Conservation (phyloP, 2,888 invertebrate genomes). For the Cremastinae sp. region DNA sequence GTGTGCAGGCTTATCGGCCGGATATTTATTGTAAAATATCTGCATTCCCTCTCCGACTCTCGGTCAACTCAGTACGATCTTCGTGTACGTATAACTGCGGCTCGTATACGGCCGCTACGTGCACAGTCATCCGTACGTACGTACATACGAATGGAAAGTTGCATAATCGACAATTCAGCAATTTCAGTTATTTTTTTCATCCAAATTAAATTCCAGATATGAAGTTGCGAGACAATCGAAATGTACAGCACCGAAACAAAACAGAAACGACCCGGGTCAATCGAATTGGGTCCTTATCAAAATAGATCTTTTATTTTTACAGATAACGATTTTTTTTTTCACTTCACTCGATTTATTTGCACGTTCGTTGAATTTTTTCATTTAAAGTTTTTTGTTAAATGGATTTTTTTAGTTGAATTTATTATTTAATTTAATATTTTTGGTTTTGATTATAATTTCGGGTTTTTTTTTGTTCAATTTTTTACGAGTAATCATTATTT, state of each 20-base stretch:
- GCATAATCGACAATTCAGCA: constrained; percentile 34
- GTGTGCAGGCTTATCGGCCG: constrained; percentile 75
- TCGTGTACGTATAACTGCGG: constrained; percentile 27
- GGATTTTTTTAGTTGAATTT: too few relatives aligned
- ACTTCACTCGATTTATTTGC: too few relatives aligned
- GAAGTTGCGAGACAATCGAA: constrained; percentile 32
- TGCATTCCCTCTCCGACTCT: constrained; percentile 65
- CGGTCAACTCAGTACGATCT: constrained; percentile 41
- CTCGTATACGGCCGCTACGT: neutral
- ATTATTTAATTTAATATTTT: too few relatives aligned
- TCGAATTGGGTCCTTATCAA: neutral
- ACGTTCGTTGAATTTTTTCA: neutral
- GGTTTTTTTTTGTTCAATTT: too few relatives aligned
- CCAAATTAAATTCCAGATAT: constrained; percentile 64
- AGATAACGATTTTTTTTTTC: too few relatives aligned
- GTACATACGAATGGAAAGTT: constrained; percentile 1
- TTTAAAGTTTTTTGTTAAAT: neutral
- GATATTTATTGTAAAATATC: constrained; percentile 77
- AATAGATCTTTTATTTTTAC: too few relatives aligned
- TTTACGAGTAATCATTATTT: too few relatives aligned
- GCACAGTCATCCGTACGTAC: constrained; percentile 7
- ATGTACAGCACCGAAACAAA: too few relatives aligned
- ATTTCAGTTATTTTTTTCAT: constrained; percentile 62
- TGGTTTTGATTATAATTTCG: too few relatives aligned
- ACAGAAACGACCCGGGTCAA: constrained; percentile 4